These are phyloP conservation scores for Cliona cf. orientalis DNA, from an alignment of 37 sponge, comb jelly and placozoan species.

Conservation along the genomic window DNA sequence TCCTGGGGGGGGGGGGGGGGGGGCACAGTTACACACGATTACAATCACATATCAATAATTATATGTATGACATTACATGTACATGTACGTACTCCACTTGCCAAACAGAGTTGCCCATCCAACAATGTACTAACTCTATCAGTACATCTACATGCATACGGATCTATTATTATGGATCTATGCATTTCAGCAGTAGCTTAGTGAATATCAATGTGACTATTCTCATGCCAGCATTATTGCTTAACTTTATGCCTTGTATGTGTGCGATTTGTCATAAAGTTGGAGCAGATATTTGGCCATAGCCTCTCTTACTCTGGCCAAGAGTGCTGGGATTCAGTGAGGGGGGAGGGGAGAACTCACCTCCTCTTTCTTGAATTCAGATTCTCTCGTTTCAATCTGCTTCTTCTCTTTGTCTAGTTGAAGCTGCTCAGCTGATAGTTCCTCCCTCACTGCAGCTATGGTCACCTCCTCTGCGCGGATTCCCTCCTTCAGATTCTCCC, in stretches of 20 bases:
- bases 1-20: not conserved
- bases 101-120: not conserved
- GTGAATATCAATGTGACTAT: too few species aligned
- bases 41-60: too few species aligned
- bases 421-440: constrained; percentile 27
- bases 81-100: not conserved
- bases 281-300: too few species aligned
- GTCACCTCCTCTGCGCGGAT: constrained; percentile 33
- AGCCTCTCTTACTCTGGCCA: too few species aligned
- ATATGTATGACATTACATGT: too few species aligned
- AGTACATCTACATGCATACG: too few species aligned
- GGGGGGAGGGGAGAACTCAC: not conserved
- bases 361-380: not conserved
- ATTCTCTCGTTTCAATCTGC: not conserved
- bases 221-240: too few species aligned
- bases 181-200: too few species aligned
- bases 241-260: too few species aligned
- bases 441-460: constrained; percentile 15
- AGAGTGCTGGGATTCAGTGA: not conserved
- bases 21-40: not conserved
- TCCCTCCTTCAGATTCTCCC: not conserved
- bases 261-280: too few species aligned
- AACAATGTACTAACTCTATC: too few species aligned
- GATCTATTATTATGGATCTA: too few species aligned
- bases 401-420: constrained; percentile 20